phyloP scores from a whole-genome alignment of 2,113 vertebrate genomes.

The Pollachius pollachius region DNA sequence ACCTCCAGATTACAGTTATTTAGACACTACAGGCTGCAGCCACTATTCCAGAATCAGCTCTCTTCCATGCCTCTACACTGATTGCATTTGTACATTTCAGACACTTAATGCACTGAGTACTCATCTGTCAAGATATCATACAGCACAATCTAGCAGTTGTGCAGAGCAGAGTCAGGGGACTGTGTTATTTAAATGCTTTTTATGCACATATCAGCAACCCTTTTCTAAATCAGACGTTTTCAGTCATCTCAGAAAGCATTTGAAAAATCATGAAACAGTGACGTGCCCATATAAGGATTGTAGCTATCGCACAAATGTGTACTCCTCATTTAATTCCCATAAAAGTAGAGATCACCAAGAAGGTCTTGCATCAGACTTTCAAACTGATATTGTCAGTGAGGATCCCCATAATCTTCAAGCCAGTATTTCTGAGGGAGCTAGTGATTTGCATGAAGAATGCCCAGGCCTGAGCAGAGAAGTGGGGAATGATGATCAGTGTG shows the following conservation, averaged over 20 bases:
- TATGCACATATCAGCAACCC: constrained; percentile 3
- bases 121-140: neutral
- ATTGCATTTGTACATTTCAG: constrained; percentile 26
- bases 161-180: constrained; percentile 3
- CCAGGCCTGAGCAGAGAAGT: neutral
- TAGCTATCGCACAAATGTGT: constrained; percentile 9
- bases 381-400: constrained; percentile 3
- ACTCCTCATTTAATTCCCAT: too few species aligned
- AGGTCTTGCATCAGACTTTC: constrained; percentile 30
- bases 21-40: neutral
- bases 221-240: constrained; percentile 16
- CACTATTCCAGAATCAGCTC: neutral
- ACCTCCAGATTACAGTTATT: neutral
- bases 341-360: constrained; percentile 17
- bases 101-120: constrained; percentile 25
- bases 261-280: constrained; percentile 32
- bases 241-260: constrained; percentile 28
- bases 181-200: neutral
- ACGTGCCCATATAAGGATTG: constrained; percentile 28
- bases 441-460: constrained; percentile 22
- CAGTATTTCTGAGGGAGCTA: neutral
- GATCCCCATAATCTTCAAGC: constrained; percentile 4
- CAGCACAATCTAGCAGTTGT: neutral
- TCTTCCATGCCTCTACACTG: constrained; percentile 20
- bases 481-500: constrained; percentile 14